phyloP scores from a whole-genome alignment of 2,113 vertebrate species.

The Plestiodon gilberti region DNA sequence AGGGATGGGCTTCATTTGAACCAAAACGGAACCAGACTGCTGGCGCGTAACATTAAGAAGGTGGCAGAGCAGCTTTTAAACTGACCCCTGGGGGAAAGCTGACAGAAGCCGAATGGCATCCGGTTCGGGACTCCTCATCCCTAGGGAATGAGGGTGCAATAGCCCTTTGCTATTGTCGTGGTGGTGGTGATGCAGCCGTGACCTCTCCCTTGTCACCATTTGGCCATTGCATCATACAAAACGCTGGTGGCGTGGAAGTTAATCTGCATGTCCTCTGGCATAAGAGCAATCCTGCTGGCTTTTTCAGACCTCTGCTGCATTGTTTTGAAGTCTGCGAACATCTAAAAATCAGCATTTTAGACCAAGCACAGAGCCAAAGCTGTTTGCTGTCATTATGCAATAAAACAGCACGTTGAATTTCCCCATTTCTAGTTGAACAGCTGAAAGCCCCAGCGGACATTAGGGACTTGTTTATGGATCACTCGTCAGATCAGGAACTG shows the following conservation, averaged over 20 bases:
- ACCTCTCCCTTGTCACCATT: not conserved
- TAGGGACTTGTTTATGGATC: slow-evolving; percentile 67
- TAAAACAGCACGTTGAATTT: slow-evolving; percentile 54
- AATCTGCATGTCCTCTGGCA: slow-evolving; percentile 38
- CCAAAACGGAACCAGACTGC: too few species aligned
- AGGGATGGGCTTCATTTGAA: too few species aligned
- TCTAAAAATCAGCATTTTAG: slow-evolving; percentile 61
- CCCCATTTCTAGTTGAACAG: slow-evolving; percentile 68
- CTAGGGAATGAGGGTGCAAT: too few species aligned
- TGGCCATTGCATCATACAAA: rapidly evolving
- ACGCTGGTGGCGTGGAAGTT: not conserved
- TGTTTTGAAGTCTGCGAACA: slow-evolving; percentile 65
- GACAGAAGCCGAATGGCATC: too few species aligned
- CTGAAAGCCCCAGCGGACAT: slow-evolving; percentile 50
- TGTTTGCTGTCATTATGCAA: slow-evolving; percentile 64
- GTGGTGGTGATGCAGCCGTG: slow-evolving; percentile 27
- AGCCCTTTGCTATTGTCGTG: slow-evolving; percentile 18
- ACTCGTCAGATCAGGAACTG: slow-evolving; percentile 65
- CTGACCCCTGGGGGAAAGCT: too few species aligned
- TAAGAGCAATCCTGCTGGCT: slow-evolving; percentile 55
- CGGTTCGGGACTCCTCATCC: too few species aligned
- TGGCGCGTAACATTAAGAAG: too few species aligned
- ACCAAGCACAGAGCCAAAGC: slow-evolving; percentile 42
- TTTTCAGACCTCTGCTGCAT: slow-evolving; percentile 43
- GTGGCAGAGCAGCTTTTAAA: too few species aligned